phyloP scores from a whole-genome alignment of 2,797 vertebrate genomes.

The Gallinago nigripennis region DNA sequence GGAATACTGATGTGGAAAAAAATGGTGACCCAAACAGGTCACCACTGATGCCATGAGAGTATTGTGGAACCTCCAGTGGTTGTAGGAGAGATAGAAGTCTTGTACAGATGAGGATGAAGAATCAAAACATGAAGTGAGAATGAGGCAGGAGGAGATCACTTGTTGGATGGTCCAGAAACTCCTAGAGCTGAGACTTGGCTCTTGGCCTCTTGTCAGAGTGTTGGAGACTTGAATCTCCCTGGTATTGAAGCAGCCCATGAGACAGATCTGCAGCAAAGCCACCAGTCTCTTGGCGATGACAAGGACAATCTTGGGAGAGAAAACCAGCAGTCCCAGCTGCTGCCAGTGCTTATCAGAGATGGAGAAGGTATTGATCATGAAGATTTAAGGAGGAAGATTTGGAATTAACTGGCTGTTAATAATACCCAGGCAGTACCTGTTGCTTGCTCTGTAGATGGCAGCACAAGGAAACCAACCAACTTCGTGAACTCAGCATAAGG shows the following conservation, averaged over 20 bases:
- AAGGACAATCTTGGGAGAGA: not conserved
- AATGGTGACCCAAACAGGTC: not conserved
- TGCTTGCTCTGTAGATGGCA: constrained; percentile 68
- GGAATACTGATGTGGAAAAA: not conserved
- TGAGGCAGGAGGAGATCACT: not conserved
- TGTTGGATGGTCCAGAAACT: not conserved
- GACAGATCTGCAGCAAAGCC: not conserved
- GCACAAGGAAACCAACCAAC: constrained; percentile 48
- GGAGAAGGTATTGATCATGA: not conserved
- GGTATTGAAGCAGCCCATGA: not conserved
- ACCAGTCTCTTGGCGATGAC: not conserved
- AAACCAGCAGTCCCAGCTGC: not conserved
- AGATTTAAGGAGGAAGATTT: not conserved
- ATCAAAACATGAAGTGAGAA: not conserved
- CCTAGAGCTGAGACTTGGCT: not conserved
- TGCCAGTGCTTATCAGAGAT: not conserved
- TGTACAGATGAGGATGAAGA: not conserved
- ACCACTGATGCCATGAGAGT: not conserved
- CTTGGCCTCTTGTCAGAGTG: not conserved
- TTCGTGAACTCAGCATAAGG: not conserved
- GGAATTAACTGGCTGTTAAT: not conserved
- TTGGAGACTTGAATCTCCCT: not conserved
- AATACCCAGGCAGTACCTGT: not conserved
- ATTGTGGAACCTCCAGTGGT: not conserved
- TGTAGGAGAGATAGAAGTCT: not conserved